These are phyloP conservation scores for Solea solea DNA, from an alignment of 2,113 vertebrate species.

Conservation along the genomic window DNA sequence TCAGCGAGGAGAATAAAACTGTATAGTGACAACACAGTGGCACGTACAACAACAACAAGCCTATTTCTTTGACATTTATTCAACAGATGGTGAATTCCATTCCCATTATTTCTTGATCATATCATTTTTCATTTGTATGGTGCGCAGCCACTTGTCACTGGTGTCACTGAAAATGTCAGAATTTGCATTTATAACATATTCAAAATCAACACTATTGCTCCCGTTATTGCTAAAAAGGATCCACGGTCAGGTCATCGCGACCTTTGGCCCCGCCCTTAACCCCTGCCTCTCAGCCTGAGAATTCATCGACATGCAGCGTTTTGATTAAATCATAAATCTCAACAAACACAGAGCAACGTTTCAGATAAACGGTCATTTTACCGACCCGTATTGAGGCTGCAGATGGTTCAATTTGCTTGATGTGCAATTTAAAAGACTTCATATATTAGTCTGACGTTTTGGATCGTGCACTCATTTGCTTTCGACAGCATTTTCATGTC, in stretches of 20 bases:
- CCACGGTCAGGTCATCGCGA: background rate
- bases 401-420: no score
- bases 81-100: constrained; percentile 3
- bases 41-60: background rate
- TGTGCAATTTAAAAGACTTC: background rate
- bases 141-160: background rate
- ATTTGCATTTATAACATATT: constrained; percentile 2
- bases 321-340: constrained; percentile 17
- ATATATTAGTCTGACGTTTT: no score
- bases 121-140: constrained; percentile 1
- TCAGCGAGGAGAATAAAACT: background rate
- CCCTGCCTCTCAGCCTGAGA: background rate
- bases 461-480: background rate
- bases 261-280: background rate
- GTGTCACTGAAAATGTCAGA: constrained; percentile 3
- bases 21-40: background rate
- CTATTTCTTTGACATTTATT: constrained; percentile 10
- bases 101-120: background rate
- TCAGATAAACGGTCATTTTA: background rate
- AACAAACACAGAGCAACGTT: background rate
- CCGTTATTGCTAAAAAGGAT: constrained; percentile 7
- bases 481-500: no score
- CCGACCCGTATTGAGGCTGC: no score
- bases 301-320: background rate
- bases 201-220: constrained; percentile 3